These are phyloP conservation scores for Fratercula arctica DNA, from an alignment of 2,797 vertebrate species.

Conservation along the genomic window DNA sequence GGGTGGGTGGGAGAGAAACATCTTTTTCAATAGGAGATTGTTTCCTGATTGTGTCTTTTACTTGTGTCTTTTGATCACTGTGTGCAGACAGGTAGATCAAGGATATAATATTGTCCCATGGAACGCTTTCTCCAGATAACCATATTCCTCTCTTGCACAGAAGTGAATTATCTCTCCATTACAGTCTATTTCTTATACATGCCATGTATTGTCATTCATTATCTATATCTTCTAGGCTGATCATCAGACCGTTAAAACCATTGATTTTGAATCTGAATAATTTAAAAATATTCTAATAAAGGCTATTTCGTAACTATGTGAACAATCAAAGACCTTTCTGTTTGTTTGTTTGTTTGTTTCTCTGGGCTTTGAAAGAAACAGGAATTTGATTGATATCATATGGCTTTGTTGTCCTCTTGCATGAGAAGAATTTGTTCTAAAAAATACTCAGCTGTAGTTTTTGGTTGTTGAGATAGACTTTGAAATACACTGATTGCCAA, in stretches of 20 bases:
- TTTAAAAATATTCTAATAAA: neutral
- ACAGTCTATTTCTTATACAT: neutral
- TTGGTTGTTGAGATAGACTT: conserved; percentile 7
- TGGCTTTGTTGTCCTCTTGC: neutral
- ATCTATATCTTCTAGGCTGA: neutral
- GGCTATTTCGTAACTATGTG: neutral
- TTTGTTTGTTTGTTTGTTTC: conserved; percentile 18
- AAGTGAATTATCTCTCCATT: neutral
- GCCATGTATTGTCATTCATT: neutral
- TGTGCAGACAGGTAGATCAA: neutral
- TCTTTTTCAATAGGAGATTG: neutral
- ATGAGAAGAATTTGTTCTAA: conserved; percentile 19
- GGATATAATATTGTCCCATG: neutral
- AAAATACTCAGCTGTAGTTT: conserved; percentile 18
- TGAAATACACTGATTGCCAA: neutral
- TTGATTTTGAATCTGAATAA: neutral
- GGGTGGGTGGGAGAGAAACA: neutral
- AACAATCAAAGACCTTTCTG: neutral
- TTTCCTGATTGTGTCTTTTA: neutral
- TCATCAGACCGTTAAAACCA: neutral
- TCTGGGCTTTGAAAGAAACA: neutral
- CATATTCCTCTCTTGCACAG: neutral
- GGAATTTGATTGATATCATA: neutral
- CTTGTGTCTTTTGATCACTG: neutral
- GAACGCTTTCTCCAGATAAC: neutral